Conservation (phyloP, 2,888 invertebrate genomes). For the Pegoplata infirma region DNA sequence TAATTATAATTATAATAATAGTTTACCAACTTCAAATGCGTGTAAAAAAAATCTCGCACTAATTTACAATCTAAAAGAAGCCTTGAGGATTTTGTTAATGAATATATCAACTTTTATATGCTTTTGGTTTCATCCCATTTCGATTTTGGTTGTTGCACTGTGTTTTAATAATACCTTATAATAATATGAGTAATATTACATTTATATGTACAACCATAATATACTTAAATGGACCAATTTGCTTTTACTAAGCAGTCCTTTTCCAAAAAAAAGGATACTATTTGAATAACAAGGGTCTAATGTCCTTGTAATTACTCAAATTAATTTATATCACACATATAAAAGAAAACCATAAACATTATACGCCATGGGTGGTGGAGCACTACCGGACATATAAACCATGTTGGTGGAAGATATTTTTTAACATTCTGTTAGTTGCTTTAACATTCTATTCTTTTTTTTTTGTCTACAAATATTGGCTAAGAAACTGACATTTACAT, state of each 20-base stretch:
- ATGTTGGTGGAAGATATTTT: neutral
- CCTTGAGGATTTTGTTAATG: too few species aligned
- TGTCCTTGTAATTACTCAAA: slow-evolving; percentile 33
- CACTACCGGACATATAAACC: slow-evolving; percentile 23
- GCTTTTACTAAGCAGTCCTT: neutral
- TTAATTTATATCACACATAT: slow-evolving; percentile 45
- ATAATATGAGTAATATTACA: too few species aligned
- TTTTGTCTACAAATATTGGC: slow-evolving; percentile 23
- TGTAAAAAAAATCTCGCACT: too few species aligned
- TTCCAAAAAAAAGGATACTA: neutral
- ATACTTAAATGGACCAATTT: neutral
- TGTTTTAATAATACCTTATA: too few species aligned
- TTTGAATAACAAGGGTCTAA: slow-evolving; percentile 47
- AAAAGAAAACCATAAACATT: slow-evolving; percentile 27
- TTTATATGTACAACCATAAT: neutral
- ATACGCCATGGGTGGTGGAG: slow-evolving; percentile 35
- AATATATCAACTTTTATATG: too few species aligned
- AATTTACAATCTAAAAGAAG: too few species aligned
- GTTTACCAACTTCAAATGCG: too few species aligned
- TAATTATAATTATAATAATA: too few species aligned
- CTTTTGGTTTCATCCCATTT: too few species aligned
- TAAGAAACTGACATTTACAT: slow-evolving; percentile 16
- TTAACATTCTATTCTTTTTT: slow-evolving; percentile 18
- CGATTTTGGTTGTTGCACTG: too few species aligned
- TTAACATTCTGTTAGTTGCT: slow-evolving; percentile 1